Percentiles rank a stretch among this genome's conserved stretches.
Conservation (phyloP, 2,797 vertebrate genomes). For the Chloroceryle amazona region DNA sequence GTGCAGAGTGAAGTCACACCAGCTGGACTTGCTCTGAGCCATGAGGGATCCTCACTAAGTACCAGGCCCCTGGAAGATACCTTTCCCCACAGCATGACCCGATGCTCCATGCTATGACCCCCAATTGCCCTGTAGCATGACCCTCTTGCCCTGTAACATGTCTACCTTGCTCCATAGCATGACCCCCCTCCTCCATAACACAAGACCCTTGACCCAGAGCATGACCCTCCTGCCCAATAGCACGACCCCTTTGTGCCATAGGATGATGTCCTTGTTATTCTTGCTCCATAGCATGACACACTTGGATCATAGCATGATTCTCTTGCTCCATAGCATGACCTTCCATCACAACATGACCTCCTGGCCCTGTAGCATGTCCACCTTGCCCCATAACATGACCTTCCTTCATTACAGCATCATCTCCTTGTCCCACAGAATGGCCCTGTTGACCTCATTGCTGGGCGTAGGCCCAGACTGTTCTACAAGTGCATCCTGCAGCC, state of each 20-base stretch:
- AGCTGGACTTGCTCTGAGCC: fast-evolving
- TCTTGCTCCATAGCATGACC: not conserved
- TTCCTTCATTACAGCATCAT: not conserved
- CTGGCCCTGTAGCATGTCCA: not conserved
- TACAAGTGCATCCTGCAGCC: not conserved
- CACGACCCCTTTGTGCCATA: not conserved
- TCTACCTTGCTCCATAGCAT: not conserved
- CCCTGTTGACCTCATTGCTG: not conserved
- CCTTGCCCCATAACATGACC: fast-evolving
- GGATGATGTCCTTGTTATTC: not conserved
- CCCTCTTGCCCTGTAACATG: no score
- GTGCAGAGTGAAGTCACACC: not conserved
- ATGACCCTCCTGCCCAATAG: not conserved
- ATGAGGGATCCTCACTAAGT: fast-evolving
- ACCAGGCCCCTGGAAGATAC: not conserved
- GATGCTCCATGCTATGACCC: not conserved
- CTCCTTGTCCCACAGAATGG: not conserved
- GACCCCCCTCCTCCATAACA: not conserved
- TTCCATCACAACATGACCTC: not conserved
- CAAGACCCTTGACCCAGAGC: not conserved
- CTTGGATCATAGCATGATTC: no score
- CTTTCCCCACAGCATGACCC: not conserved
- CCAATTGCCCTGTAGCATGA: not conserved
- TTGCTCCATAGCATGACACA: no score
- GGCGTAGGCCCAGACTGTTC: not conserved